These are phyloP conservation scores for Brachystomella parvula DNA, from an alignment of 1,140 invertebrate species.

Conservation along the genomic window DNA sequence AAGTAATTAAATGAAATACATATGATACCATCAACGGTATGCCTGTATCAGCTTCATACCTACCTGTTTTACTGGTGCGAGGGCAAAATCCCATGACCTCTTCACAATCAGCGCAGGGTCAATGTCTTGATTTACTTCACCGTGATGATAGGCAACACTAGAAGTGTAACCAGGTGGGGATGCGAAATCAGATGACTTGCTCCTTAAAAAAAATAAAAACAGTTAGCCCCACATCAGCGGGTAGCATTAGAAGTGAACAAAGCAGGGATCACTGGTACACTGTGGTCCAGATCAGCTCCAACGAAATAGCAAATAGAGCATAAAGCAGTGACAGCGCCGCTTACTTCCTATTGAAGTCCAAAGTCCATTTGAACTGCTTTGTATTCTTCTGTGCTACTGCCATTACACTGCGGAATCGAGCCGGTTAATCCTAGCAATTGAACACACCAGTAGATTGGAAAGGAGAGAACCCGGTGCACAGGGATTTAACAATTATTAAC, in stretches of 20 bases:
- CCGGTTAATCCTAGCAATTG: no score
- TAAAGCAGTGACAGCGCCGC: no score
- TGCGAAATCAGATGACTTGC: conserved; percentile 48
- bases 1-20: neutral
- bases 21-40: neutral
- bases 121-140: conserved; percentile 63
- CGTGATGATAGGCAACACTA: conserved; percentile 58
- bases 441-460: neutral
- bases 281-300: neutral
- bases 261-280: neutral
- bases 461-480: neutral
- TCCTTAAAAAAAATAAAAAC: conserved; percentile 8
- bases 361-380: conserved; percentile 40
- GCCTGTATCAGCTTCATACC: no score
- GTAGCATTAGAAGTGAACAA: conserved; percentile 3
- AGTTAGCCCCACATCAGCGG: neutral
- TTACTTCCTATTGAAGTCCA: conserved; percentile 38
- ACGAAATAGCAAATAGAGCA: no score
- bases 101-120: conserved; percentile 82
- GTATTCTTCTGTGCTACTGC: neutral
- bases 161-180: conserved; percentile 76
- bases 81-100: conserved; percentile 94
- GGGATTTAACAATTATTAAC: neutral
- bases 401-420: no score
- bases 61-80: conserved; percentile 84